Evolutionary conservation across 2,113 vertebrate genomes (phyloP), one percentile per base, ranked within the genome.

Genomic region (Bombycilla garrulus): DNA sequence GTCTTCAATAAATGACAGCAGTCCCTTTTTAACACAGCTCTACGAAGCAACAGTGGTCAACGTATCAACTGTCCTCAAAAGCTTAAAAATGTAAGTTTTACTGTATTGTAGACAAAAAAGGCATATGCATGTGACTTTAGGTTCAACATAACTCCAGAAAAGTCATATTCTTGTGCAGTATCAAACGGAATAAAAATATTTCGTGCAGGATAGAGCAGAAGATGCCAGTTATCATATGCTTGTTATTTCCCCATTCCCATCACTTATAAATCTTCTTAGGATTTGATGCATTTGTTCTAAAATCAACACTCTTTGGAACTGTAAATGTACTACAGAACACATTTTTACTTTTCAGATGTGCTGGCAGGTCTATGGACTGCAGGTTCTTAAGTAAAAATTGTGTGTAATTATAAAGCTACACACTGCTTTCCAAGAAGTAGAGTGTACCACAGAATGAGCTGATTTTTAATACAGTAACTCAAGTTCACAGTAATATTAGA

Each of bases 171-270:
- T 86, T 96, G 92, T 83, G 79, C 85, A 96, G 61, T 57, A 91
- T 88, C 67, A 90, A 81, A 94, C 9, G 23, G 42, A 42, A 35
- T 77, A 92, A 88, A 94, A 80, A 60, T 44, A 95, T 62, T 93
- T 93, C 70, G 81, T 97, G 97, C 97, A 98, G 42, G 77, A 95
- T 4, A 97, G 87, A 97, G 97, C 90, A 96, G 96, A 94, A 96
- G 96, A 92, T 62, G 58, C 47, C 97, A 94, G 88, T 57, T 86
- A 88, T 88, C 66, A 94, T 95, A 98, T 97, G 97, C 97, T 98
- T 98, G 97, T 97, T 97, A 97, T 97, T 98, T 98, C 97, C 97
- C 97, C 96, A 95, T 86, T 95, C 86, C 93, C 25, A 79, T 53
- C 19, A 35, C 45, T 84, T 47, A 62, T 33, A 89, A 72, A 82